A percentile compares a stretch with the other conserved stretches of the same genome.
Evolutionary conservation across 2,797 vertebrate genomes (phyloP).

Genomic region (Phataginus tetradactyla): DNA sequence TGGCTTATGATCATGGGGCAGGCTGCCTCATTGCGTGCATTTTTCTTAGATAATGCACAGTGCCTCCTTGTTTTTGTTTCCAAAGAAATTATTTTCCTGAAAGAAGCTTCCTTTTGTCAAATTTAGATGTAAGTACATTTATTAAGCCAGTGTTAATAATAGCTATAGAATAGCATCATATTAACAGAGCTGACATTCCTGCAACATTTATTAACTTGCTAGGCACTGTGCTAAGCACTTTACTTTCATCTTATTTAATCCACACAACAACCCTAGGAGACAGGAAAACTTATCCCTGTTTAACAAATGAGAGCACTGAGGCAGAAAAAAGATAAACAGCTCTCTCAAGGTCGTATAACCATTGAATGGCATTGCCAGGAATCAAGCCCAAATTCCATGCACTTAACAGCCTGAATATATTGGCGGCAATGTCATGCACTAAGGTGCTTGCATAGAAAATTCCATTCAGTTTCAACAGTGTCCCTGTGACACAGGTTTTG

Average conservation of each 20-base stretch:
- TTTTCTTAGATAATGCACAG: not conserved
- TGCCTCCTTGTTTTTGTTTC: slow-evolving; percentile 19
- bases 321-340: not conserved
- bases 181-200: not conserved
- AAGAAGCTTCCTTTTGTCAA: not conserved
- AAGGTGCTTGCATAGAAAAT: not conserved
- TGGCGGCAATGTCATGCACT: not conserved
- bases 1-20: not conserved
- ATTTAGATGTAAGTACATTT: slow-evolving; percentile 17
- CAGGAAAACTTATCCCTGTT: not conserved
- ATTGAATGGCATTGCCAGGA: not conserved
- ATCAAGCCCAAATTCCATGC: not conserved
- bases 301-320: not conserved
- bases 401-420: not conserved
- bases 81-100: not conserved
- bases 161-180: not conserved
- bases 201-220: not conserved
- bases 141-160: not conserved
- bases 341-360: not conserved
- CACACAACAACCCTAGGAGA: not conserved
- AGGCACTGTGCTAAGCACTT: not conserved
- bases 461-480: not conserved
- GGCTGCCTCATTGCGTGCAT: not conserved
- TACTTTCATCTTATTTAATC: not conserved
- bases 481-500: not conserved